These are phyloP conservation scores for Alsophila aescularia DNA, from an alignment of 2,888 invertebrate genomes.

Conservation along the genomic window DNA sequence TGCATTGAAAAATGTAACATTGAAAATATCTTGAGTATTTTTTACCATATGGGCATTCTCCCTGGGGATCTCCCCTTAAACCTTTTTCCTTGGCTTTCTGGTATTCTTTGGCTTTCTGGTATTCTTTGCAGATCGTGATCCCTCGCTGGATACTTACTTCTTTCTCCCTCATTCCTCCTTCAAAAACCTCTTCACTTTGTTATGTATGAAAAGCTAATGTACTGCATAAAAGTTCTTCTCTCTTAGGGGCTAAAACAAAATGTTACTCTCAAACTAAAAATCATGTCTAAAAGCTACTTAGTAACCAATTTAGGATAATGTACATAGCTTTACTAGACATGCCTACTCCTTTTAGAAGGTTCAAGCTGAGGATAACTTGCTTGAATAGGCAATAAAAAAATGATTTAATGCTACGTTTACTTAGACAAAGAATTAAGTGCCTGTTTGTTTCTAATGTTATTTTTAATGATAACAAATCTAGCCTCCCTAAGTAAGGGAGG, in stretches of 20 bases:
- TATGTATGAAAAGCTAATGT: too few relatives aligned
- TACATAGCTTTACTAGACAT: constrained; percentile 10
- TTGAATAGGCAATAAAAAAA: constrained; percentile 36
- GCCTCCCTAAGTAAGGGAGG: background rate
- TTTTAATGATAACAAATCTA: constrained; percentile 18
- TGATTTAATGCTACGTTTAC: constrained; percentile 30
- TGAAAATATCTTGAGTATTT: too few relatives aligned
- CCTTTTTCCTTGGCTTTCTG: too few relatives aligned
- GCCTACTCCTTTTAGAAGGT: constrained; percentile 31
- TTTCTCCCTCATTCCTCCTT: too few relatives aligned
- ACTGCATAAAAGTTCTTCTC: too few relatives aligned
- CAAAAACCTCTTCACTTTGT: too few relatives aligned
- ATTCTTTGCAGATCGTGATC: too few relatives aligned
- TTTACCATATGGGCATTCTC: too few relatives aligned
- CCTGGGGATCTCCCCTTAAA: too few relatives aligned
- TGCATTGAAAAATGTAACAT: too few relatives aligned
- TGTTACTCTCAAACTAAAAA: background rate
- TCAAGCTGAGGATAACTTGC: constrained; percentile 31
- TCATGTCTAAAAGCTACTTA: background rate
- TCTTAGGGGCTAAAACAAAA: background rate
- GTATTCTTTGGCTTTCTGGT: too few relatives aligned
- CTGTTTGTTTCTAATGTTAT: constrained; percentile 26
- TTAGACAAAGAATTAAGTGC: constrained; percentile 23
- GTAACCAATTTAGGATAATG: background rate
- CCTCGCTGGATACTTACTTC: too few relatives aligned